Base-by-base conservation (phyloP, 1,140 invertebrate genomes). In the Trypoxylus dichotomus region DNA sequence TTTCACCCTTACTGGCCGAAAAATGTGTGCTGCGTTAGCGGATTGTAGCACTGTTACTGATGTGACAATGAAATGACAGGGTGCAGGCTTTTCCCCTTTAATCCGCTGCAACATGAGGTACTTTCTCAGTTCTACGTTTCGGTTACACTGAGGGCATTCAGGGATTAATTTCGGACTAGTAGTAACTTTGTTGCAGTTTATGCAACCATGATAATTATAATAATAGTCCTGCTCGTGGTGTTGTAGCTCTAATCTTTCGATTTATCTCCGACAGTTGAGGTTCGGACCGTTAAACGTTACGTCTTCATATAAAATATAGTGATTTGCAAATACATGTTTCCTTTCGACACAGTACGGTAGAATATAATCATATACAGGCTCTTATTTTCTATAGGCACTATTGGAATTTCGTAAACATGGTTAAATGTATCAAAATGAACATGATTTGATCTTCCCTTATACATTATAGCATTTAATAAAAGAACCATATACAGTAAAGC, bases 121-220 rank as follows among this genome's bases (percentile, higher is more conserved):
- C 60, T 68, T 29, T 68, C 60, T 68, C 60, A 27, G 24, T 68
- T 6, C 27, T 24, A 27, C 27, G 13, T 68, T 68, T 68, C 6
- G 27, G 15, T 8, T 25, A 27, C 27, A 27, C 27, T 68, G 24
- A 7, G 60, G 60, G 24, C 13, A 68, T 68, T 68, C 21, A 27
- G 27, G 60, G 60, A 68, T 68, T 27, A 29, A 68, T 68, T 24
- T 10, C 13, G 24, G 24, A 68, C 21, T 8, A 29, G 24, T 24
- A 27, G 24, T 68, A 68, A 68, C 60, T 29, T 29, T 68, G 60
- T 68, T 68, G 60, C 60, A 68, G 60, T 68, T 68, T 68, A 29
- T 68, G 60, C 21, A 68, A 68, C 24, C 60, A 29, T 68, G 24
- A 68, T 68, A 68, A 68, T 68, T 68, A 68, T 68, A 68, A 27